Evolutionary conservation across 1,140 invertebrate species (phyloP), one percentile per base, ranked within the genome.

Genomic region (Hyphantria cunea): DNA sequence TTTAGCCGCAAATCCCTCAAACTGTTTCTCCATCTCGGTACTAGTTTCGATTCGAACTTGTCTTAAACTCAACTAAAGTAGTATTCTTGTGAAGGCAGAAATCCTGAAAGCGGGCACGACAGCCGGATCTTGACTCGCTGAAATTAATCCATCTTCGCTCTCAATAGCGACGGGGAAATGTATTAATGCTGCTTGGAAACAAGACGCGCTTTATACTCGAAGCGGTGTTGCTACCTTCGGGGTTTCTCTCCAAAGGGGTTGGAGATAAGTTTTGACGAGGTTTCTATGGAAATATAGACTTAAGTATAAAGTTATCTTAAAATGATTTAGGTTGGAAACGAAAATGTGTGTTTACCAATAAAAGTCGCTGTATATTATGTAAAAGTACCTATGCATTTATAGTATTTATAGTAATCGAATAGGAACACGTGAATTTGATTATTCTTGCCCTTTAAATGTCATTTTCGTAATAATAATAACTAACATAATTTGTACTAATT

Each of bases 41-140:
- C 71, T 76, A 82, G 84, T 88, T 87, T 88, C 84, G 81, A 84
- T 88, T 83, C 68, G 78, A 88, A 88, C 73, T 88, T 84, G 64
- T 75, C 81, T 52, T 41, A 53, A 71, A 64, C 67, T 64, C 51
- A 59, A 63, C 72, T 77, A 74, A 78, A 82, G 78, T 76, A 80
- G 82, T 84, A 79, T 83, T 80, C 80, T 82, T 76, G 76, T 51
- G 37, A 71, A 77, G 66, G 64, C 74, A 70, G 72, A 74, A 77
- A 70, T 79, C 62, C 77, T 82, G 77, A 81, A 80, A 73, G 74
- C 76, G 74, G 70, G 71, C 70, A 66, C 68, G 71, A 72, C 68
- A 75, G 75, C 71, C 73, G 78, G 81, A 82, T 86, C 82, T 82
- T 79, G 82, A 82, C 82, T 86, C 65, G 75, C 53, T 76, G 74